Evolutionary conservation across 2,888 invertebrate species (phyloP).

Genomic region (Linyphia triangularis): DNA sequence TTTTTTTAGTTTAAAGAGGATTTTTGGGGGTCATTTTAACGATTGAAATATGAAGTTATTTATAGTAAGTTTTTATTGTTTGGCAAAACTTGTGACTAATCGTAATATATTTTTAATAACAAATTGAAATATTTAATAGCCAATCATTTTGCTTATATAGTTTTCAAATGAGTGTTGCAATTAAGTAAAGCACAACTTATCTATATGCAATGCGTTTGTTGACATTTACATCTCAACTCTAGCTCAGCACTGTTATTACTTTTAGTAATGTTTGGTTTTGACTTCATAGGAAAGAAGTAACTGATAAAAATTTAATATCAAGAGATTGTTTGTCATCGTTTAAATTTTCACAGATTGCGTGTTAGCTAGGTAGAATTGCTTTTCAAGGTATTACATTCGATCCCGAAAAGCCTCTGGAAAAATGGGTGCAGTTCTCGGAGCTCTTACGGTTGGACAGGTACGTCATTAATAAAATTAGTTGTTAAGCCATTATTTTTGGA

Average conservation of each 20-base stretch:
- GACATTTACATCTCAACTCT: constrained; percentile 6
- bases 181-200: neutral
- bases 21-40: no score
- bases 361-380: neutral
- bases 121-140: no score
- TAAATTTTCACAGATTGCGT: neutral
- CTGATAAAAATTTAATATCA: neutral
- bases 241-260: neutral
- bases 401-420: neutral
- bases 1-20: no score
- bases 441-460: constrained; percentile 85
- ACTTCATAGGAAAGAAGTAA: neutral
- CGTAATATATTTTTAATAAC: no score
- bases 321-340: neutral
- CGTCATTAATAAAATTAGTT: constrained; percentile 33
- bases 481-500: no score
- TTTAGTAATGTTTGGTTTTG: constrained; percentile 26
- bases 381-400: neutral
- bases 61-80: no score
- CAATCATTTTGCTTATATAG: no score
- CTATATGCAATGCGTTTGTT: neutral
- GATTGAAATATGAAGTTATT: no score
- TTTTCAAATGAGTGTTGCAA: no score
- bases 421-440: constrained; percentile 85
- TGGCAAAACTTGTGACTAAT: no score